Conservation (phyloP, 2,113 vertebrate genomes). For the Bostrychus sinensis region DNA sequence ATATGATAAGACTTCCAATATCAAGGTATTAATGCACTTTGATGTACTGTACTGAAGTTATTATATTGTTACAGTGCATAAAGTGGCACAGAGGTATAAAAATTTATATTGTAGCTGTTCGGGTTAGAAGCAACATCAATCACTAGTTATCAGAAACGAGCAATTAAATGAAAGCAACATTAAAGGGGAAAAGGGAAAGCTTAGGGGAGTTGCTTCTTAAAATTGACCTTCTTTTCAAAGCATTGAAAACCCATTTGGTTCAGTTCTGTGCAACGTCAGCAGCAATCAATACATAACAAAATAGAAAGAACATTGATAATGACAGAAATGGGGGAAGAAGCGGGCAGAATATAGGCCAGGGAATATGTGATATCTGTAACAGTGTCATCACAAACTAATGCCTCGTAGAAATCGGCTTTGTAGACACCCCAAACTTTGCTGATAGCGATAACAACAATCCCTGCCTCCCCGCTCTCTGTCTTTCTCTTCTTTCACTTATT, state of each 20-base stretch:
- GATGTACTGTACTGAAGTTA: conserved; percentile 26
- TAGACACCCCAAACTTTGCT: conserved; percentile 82
- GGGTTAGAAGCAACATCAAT: conserved; percentile 38
- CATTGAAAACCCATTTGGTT: conserved; percentile 53
- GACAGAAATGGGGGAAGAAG: conserved; percentile 2
- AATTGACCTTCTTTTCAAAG: conserved; percentile 40
- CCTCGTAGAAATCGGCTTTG: conserved; percentile 84
- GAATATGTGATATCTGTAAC: conserved; percentile 57
- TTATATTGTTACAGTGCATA: conserved; percentile 13
- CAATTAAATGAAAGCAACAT: conserved; percentile 42
- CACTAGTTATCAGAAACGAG: conserved; percentile 32
- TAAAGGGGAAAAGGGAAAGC: conserved; percentile 35
- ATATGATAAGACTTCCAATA: conserved; percentile 60
- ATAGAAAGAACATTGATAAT: conserved; percentile 43
- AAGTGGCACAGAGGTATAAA: conserved; percentile 9
- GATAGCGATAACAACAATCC: conserved; percentile 87
- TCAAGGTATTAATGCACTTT: conserved; percentile 46
- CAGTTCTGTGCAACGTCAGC: conserved; percentile 48
- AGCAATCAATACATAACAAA: conserved; percentile 56
- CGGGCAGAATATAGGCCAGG: conserved; percentile 17
- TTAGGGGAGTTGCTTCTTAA: conserved; percentile 39
- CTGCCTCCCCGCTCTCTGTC: conserved; percentile 83
- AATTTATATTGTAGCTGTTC: conserved; percentile 18
- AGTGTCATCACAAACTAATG: conserved; percentile 83
- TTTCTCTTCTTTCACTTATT: conserved; percentile 59